phyloP scores from a whole-genome alignment of 2,888 invertebrate genomes.

The Ochropleura leucogaster region DNA sequence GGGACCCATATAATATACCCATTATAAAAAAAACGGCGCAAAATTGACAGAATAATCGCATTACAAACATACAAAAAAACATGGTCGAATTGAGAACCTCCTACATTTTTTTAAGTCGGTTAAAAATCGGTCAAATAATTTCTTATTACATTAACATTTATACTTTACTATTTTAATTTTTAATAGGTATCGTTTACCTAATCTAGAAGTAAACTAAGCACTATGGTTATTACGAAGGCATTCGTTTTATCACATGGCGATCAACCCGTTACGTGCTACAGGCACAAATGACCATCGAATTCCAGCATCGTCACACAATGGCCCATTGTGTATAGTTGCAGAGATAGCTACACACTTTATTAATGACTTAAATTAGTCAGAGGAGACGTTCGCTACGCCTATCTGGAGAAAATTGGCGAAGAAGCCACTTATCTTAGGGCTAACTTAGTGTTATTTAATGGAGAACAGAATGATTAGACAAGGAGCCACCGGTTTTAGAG shows the following conservation, averaged over 20 bases:
- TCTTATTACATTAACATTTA: too few species aligned
- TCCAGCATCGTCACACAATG: constrained; percentile 50
- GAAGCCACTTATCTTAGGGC: constrained; percentile 7
- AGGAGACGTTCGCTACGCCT: constrained; percentile 30
- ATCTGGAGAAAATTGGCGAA: constrained; percentile 4
- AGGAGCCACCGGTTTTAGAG: background rate
- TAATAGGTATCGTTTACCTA: background rate
- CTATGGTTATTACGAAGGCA: constrained; percentile 29
- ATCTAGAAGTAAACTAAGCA: constrained; percentile 32
- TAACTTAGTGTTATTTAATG: background rate
- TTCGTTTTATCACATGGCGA: constrained; percentile 45
- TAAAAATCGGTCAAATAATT: too few species aligned
- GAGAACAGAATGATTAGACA: background rate
- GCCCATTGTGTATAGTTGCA: constrained; percentile 47
- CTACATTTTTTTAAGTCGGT: too few species aligned
- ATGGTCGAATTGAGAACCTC: too few species aligned
- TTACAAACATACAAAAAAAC: too few species aligned
- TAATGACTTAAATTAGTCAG: constrained; percentile 47
- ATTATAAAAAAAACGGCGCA: too few species aligned
- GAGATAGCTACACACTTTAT: constrained; percentile 43
- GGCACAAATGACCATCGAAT: constrained; percentile 56
- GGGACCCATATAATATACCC: too few species aligned
- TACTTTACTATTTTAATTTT: too few species aligned
- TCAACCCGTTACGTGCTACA: constrained; percentile 44
- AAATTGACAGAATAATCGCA: too few species aligned